These are phyloP conservation scores for Hydra vulgaris DNA, from an alignment of 30 jellyfish, hydroid and myxozoan genomes.

Conservation along the genomic window DNA sequence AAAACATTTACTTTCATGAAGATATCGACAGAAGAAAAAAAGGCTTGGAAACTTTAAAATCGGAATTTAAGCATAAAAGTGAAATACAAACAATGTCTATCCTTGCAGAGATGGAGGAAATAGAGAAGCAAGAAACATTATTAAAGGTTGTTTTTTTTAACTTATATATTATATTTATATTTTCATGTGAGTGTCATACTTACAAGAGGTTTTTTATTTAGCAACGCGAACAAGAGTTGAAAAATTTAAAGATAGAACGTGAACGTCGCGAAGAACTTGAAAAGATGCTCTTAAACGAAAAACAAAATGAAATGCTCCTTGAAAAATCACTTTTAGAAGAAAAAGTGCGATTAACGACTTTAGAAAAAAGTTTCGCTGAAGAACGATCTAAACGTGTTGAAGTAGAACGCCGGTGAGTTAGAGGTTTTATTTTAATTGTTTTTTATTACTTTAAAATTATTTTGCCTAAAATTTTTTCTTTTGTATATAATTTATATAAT, in stretches of 20 bases:
- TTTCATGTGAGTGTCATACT: not conserved
- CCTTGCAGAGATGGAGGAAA: conserved; percentile 70
- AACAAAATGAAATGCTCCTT: conserved; percentile 46
- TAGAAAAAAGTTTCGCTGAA: conserved; percentile 63
- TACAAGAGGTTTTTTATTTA: too few relatives aligned
- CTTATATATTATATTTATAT: conserved; percentile 1
- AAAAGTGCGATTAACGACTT: conserved; percentile 45
- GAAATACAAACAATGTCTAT: conserved; percentile 44
- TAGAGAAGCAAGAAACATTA: conserved; percentile 66
- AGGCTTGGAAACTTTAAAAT: conserved; percentile 59
- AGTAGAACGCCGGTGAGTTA: conserved; percentile 54
- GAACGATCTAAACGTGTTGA: conserved; percentile 70
- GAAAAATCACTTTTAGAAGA: conserved; percentile 76
- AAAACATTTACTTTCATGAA: not conserved
- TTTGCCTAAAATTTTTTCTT: not conserved
- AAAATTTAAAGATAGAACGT: conserved; percentile 69
- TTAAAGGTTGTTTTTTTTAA: conserved; percentile 60
- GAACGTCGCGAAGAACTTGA: conserved; percentile 75
- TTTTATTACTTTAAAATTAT: not conserved
- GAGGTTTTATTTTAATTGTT: too few relatives aligned
- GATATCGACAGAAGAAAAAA: conserved; percentile 46
- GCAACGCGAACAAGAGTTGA: conserved; percentile 90
- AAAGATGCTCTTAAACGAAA: conserved; percentile 51
- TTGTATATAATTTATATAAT: not conserved
- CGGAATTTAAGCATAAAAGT: conserved; percentile 55